Evolutionary conservation across 2,888 invertebrate genomes (phyloP), one percentile per base, ranked within the genome.

Genomic region (Chaitophorus viminalis): DNA sequence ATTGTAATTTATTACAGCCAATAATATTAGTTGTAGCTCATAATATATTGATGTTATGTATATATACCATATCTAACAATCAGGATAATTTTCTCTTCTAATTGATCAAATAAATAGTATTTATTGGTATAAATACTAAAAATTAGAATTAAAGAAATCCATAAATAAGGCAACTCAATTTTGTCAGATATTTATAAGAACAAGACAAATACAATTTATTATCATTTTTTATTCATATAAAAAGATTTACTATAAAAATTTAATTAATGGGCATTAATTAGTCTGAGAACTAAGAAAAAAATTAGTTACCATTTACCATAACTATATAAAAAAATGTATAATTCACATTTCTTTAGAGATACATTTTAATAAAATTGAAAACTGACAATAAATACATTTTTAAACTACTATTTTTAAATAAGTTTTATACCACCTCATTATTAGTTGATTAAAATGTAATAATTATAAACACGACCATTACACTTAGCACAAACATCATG

Each of bases 211-310:
- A 25, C 21, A 70, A 31, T 70, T 46, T 29, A 70, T 29, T 29
- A 65, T 65, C n/a, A n/a, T n/a, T 70, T 68, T 70, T 70, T 70
- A 31, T 70, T 70, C 31, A 70, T 70, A 70, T 29, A 70, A 70
- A 70, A 70, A 70, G 3, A 17, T 70, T 31, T 68, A 68, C 68
- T n/a, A 68, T 68, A 68, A 68, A 29, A n/a, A 68, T 29, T 29
- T 29, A 70, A 70, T 65, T 65, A n/a, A 65, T 9, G n/a, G 65
- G 70, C 31, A 70, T 68, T 14, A 70, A 31, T 17, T 14, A 70
- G 9, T 60, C 6, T 21, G 60, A 21, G 6, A 21, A 60, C 25
- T 60, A 60, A 5, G 18, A 60, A 60, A 60, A 52, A 60, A 1
- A 0, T 60, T 60, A 21, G 21, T 18, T 60, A 54, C 54, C 11